Percentiles rank a stretch among this genome's conserved stretches.
Conservation (phyloP, 2,797 vertebrate species). For the Thunnus albacares region DNA sequence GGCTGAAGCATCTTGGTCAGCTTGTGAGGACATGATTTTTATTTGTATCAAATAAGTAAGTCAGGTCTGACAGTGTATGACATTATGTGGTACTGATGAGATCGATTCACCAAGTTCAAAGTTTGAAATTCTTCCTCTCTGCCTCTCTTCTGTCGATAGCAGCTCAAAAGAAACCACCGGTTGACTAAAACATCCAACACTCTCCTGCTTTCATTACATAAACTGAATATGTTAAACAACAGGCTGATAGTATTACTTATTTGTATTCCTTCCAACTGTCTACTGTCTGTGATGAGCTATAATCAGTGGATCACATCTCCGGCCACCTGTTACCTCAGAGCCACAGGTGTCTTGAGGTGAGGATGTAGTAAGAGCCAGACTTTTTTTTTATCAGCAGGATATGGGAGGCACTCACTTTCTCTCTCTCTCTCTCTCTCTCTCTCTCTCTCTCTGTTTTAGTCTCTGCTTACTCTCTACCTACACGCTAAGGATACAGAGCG, state of each 20-base stretch:
- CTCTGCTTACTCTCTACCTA: background rate
- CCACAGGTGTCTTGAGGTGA: slow-evolving; percentile 64
- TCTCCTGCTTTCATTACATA: slow-evolving; percentile 24
- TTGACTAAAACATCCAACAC: background rate
- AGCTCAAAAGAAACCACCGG: too few relatives aligned
- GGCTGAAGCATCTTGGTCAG: slow-evolving; percentile 6
- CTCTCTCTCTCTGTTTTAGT: slow-evolving; percentile 3
- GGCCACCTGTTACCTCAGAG: slow-evolving; percentile 78
- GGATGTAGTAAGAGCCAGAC: slow-evolving; percentile 32
- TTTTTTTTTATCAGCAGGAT: slow-evolving; percentile 26
- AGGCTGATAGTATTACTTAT: slow-evolving; percentile 4
- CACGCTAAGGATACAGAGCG: background rate
- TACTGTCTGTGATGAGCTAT: slow-evolving; percentile 41
- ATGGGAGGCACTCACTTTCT: slow-evolving; percentile 32
- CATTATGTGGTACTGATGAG: background rate
- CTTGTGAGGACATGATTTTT: background rate
- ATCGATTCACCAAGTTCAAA: background rate
- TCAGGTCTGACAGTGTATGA: background rate
- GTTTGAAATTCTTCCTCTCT: background rate
- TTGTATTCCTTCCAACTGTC: slow-evolving; percentile 34
- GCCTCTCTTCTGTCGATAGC: background rate
- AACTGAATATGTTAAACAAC: slow-evolving; percentile 23
- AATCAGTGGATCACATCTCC: slow-evolving; percentile 62
- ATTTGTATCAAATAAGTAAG: background rate
- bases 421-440: slow-evolving; percentile 2